Conservation (phyloP, 2,888 invertebrate species). For the Drosophila mettleri region DNA sequence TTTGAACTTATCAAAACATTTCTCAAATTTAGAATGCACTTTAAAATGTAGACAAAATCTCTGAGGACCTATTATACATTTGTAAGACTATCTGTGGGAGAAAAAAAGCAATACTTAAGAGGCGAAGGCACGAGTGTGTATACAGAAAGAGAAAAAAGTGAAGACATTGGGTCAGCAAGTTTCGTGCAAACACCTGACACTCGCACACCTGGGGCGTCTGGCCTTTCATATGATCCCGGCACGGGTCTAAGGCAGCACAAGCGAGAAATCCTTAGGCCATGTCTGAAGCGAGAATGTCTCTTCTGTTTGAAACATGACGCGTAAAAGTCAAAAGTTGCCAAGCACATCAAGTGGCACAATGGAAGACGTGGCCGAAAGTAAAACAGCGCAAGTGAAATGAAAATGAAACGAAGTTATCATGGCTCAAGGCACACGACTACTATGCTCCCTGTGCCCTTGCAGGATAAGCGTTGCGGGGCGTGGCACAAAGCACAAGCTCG, state of each 20-base stretch:
- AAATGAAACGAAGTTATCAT: constrained; percentile 74
- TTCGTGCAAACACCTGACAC: constrained; percentile 28
- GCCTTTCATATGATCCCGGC: constrained; percentile 26
- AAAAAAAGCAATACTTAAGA: constrained; percentile 7
- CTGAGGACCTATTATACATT: constrained; percentile 13
- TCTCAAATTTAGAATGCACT: not conserved
- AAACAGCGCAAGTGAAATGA: constrained; percentile 62
- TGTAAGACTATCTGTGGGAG: constrained; percentile 28
- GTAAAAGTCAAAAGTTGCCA: constrained; percentile 68
- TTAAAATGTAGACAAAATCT: constrained; percentile 14
- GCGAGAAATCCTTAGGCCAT: constrained; percentile 55
- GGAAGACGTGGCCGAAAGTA: constrained; percentile 45
- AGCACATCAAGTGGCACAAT: constrained; percentile 52
- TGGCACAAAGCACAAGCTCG: constrained; percentile 12
- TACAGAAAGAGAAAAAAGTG: constrained; percentile 9
- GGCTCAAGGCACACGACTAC: constrained; percentile 61
- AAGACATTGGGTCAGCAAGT: constrained; percentile 40
- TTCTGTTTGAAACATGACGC: constrained; percentile 55
- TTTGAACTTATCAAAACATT: not conserved
- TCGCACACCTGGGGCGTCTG: constrained; percentile 31
- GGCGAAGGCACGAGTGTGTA: not conserved
- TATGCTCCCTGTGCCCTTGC: constrained; percentile 35
- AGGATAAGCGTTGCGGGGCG: constrained; percentile 59
- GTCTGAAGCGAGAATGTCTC: constrained; percentile 48
- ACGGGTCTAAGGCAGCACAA: constrained; percentile 24